These are phyloP conservation scores for Vulpes lagopus DNA, from an alignment of 2,113 vertebrate species.

Conservation along the genomic window DNA sequence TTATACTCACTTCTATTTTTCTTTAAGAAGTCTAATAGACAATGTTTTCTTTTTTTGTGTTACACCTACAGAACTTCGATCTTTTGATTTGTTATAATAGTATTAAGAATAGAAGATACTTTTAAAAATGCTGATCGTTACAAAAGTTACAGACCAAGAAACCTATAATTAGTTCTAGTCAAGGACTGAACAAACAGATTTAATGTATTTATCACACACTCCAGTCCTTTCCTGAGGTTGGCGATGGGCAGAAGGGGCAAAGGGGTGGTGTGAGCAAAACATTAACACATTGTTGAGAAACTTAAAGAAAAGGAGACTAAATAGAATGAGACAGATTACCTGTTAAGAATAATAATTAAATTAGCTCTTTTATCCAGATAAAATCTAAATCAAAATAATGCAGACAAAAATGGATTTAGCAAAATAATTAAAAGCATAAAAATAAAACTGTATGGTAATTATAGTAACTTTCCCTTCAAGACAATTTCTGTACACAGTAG, in stretches of 20 bases:
- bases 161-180: not conserved
- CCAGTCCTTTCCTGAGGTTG: not conserved
- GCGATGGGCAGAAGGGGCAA: not conserved
- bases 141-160: not conserved
- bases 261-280: not conserved
- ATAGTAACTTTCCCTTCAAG: not conserved
- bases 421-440: not conserved
- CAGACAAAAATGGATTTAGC: not conserved
- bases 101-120: not conserved
- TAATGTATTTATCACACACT: not conserved
- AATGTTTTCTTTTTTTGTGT: not conserved
- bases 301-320: not conserved
- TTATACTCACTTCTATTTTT: not conserved
- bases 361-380: not conserved
- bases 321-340: not conserved
- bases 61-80: not conserved
- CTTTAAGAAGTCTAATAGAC: not conserved
- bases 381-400: not conserved
- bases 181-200: not conserved
- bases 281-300: not conserved
- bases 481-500: not conserved
- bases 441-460: not conserved
- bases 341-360: not conserved
- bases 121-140: not conserved
- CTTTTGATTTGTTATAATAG: not conserved